Percentiles rank a stretch among this genome's conserved stretches.
Conservation (phyloP, 2,113 vertebrate species). For the Rhinopomastus cyanomelas region DNA sequence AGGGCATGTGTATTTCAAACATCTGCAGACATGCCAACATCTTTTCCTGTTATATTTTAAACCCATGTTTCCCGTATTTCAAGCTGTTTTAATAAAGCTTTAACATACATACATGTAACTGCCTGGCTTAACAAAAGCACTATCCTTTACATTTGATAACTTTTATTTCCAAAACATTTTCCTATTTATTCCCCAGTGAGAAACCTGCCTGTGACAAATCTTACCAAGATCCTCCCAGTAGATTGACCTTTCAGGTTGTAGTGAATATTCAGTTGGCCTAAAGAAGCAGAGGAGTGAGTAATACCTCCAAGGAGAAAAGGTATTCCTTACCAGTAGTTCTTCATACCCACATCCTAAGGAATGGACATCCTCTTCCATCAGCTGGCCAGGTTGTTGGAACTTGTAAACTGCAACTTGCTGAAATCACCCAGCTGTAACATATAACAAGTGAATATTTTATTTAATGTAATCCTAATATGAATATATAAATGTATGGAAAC, state of each 20-base stretch:
- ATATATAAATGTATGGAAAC: neutral
- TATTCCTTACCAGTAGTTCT: neutral
- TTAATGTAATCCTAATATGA: neutral
- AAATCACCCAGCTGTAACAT: neutral
- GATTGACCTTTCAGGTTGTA: neutral
- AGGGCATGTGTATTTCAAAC: neutral
- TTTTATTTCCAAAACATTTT: neutral
- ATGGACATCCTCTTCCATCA: neutral
- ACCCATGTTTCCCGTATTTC: rapidly evolving
- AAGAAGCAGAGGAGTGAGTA: neutral
- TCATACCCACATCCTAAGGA: neutral
- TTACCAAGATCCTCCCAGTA: neutral
- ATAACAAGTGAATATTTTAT: neutral
- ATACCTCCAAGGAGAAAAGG: neutral
- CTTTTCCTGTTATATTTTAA: neutral
- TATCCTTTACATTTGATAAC: neutral
- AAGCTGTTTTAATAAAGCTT: neutral
- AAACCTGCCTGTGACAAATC: neutral
- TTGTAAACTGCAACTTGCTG: neutral
- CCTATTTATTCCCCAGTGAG: neutral
- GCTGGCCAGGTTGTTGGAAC: neutral
- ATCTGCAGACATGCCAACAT: neutral
- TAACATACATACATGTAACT: neutral
- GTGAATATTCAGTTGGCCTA: neutral
- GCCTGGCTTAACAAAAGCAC: neutral